These are phyloP conservation scores for Sinhomidia bicolor DNA, from an alignment of 2,888 invertebrate species.

Conservation along the genomic window DNA sequence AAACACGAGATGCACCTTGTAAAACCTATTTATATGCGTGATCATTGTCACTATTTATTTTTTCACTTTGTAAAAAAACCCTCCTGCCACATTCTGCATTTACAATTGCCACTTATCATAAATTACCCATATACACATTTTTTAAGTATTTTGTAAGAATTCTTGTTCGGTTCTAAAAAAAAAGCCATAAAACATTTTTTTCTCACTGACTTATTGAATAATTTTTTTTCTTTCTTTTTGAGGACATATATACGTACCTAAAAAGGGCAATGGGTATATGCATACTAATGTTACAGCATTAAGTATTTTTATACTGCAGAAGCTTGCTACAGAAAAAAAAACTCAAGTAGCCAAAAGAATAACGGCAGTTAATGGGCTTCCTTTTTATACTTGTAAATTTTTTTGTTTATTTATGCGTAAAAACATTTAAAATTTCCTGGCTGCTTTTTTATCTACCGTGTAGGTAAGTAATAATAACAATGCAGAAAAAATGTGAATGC, in stretches of 20 bases:
- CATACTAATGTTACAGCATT: no score
- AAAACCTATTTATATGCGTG: background rate
- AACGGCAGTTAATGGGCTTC: conserved; percentile 42
- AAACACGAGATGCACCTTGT: conserved; percentile 23
- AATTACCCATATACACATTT: conserved; percentile 33
- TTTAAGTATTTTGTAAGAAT: conserved; percentile 8
- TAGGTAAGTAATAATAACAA: no score
- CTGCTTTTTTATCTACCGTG: background rate
- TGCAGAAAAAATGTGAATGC: no score
- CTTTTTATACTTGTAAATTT: conserved; percentile 54
- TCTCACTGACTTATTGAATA: conserved; percentile 9
- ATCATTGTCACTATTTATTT: conserved; percentile 23
- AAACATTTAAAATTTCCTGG: conserved; percentile 20
- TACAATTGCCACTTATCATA: conserved; percentile 23
- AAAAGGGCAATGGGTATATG: no score
- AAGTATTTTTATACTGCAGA: conserved; percentile 1
- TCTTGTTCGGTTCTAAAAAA: conserved; percentile 34
- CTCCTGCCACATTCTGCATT: background rate
- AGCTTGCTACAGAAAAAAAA: background rate
- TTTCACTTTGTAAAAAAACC: background rate
- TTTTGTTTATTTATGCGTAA: conserved; percentile 48
- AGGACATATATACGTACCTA: background rate
- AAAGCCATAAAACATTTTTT: conserved; percentile 46
- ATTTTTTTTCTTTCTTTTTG: background rate
- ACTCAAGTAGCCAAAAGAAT: conserved; percentile 43